These are phyloP conservation scores for Mus caroli DNA, from an alignment of 2,797 vertebrate genomes.

Conservation along the genomic window DNA sequence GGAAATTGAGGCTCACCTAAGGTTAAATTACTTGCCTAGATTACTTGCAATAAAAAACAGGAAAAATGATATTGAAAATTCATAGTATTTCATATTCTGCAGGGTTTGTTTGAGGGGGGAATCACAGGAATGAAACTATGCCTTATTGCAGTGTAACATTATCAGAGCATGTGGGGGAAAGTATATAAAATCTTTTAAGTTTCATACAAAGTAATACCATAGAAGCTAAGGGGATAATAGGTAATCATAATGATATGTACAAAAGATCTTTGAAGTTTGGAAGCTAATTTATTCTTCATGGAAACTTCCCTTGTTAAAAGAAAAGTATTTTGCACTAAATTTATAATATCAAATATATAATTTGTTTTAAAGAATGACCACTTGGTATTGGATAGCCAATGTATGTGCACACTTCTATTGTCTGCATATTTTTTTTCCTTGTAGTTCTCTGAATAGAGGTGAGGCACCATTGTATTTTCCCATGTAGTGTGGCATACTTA, in stretches of 20 bases:
- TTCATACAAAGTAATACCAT: neutral
- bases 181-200: neutral
- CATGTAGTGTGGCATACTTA: neutral
- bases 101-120: neutral
- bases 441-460: neutral
- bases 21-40: constrained; percentile 69
- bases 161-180: constrained; percentile 32
- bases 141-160: neutral
- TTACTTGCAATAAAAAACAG: constrained; percentile 55
- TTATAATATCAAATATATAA: neutral
- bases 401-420: neutral
- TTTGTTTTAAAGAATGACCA: neutral
- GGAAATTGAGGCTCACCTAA: constrained; percentile 61
- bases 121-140: neutral
- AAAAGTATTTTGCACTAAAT: neutral
- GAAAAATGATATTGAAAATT: constrained; percentile 59
- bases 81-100: constrained; percentile 59
- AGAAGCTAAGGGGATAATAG: neutral
- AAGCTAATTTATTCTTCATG: neutral
- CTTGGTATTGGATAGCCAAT: neutral
- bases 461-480: neutral
- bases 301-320: neutral
- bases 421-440: no score
- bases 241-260: neutral
- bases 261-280: neutral